phyloP scores from a whole-genome alignment of 2,888 invertebrate genomes.

The Agrochola litura region DNA sequence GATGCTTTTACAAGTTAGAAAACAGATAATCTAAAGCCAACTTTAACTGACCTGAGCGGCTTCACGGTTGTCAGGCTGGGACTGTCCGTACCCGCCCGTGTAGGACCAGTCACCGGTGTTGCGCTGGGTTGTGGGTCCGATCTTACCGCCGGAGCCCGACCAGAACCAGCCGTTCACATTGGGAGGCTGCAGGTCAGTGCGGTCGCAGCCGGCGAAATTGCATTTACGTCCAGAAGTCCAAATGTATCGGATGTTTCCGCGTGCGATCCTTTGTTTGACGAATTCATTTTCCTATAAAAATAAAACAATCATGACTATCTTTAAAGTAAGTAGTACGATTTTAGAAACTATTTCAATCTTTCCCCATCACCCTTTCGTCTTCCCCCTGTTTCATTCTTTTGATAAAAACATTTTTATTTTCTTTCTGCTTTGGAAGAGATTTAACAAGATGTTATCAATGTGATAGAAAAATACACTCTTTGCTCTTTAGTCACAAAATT shows the following conservation, averaged over 20 bases:
- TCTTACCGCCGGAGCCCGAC: constrained; percentile 97
- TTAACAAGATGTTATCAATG: no score
- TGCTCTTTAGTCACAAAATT: no score
- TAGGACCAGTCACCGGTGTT: constrained; percentile 97
- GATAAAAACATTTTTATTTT: no score
- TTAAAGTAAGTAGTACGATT: neutral
- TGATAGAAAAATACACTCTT: no score
- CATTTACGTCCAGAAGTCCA: constrained; percentile 98
- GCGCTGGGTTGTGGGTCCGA: constrained; percentile 96
- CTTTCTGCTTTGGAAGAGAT: no score
- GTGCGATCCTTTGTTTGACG: constrained; percentile 95
- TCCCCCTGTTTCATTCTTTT: no score
- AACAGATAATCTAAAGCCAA: neutral
- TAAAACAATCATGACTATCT: constrained; percentile 19
- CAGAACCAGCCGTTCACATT: constrained; percentile 98
- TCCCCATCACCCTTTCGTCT: no score
- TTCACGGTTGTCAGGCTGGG: constrained; percentile 97
- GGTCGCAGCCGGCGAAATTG: constrained; percentile 97
- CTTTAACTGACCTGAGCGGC: constrained; percentile 93
- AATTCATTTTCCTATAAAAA: constrained; percentile 94
- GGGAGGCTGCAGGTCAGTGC: constrained; percentile 95
- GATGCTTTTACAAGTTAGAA: neutral
- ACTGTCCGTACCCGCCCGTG: constrained; percentile 96
- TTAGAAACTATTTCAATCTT: no score
- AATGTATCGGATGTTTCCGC: constrained; percentile 95